Base-by-base conservation (phyloP, 2,888 invertebrate species). In the Catocala fraxini region DNA sequence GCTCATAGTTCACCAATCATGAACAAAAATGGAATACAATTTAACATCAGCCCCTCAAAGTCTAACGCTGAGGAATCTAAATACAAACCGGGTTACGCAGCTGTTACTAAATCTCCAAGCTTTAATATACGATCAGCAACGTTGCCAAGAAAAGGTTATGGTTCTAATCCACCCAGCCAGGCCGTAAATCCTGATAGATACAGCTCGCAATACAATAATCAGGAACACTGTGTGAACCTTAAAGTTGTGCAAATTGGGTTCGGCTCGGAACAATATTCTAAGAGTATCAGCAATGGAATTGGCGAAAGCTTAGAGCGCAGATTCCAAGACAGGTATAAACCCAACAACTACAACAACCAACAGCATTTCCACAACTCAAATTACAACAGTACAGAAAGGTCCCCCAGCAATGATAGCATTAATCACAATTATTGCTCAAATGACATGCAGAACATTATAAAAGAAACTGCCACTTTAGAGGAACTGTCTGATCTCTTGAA, bases 401-500 rank as follows among this genome's bases (percentile, higher is more conserved):
- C 92, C 2, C 92, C 94, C 1, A 94, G 93, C 79, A 91, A 87
- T 59, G 92, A 93, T 68, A 92, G 91, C 73, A 88, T 92, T 68
- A 93, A 92, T 70, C 94, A 94, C 68, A 93, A 93, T 71, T 93
- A 92, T 71, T 90, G 91, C 70, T 76, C 91, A 6, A 92, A 82
- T 56, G 92, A 93, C 15, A 91, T 92, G 90, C 93, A 90, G 70
- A 93, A 88, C 63, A 87, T 92, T 25, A 90, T 90, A 83, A 87
- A 90, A 83, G 95, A 93, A 82, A 95, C 95, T 56, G 95, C 95
- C 43, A 97, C 96, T 56, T 86, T 97, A 45, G 97, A 97, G 73
- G 97, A 97, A 82, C 89, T 97, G 0, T 96, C 97, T 4, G 97
- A 97, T 86, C 89, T 96, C 2, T 88, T 97, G 59, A 96, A 96